Percentiles rank a stretch among this genome's conserved stretches.
Conservation (phyloP, 2,113 vertebrate genomes). For the Rhadina sibilatrix region DNA sequence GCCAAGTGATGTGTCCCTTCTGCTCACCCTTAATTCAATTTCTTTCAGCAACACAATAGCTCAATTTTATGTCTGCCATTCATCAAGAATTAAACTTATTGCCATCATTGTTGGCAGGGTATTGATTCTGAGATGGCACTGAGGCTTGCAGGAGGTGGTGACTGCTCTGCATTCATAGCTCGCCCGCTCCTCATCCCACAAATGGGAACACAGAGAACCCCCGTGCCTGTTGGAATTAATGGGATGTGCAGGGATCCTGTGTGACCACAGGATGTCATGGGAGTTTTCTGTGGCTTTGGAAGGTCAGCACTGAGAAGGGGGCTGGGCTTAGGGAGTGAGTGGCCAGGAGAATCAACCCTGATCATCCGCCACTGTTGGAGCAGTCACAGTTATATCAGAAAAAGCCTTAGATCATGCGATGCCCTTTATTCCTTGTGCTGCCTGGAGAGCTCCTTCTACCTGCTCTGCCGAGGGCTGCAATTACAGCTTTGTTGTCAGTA, state of each 20-base stretch:
- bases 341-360: not conserved
- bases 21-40: slow-evolving; percentile 52
- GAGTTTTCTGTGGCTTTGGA: fast-evolving
- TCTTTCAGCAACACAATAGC: slow-evolving; percentile 27
- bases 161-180: not conserved
- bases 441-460: not conserved
- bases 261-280: fast-evolving
- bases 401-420: fast-evolving
- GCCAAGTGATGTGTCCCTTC: slow-evolving; percentile 5
- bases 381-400: not conserved
- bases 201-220: fast-evolving
- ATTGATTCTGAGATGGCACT: not conserved
- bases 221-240: fast-evolving
- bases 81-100: slow-evolving; percentile 21
- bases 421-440: not conserved
- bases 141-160: not conserved
- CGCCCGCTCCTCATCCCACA: fast-evolving
- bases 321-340: not conserved
- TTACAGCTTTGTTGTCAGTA: not conserved
- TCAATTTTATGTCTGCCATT: slow-evolving; percentile 39
- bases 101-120: not conserved
- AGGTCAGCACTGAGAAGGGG: not conserved
- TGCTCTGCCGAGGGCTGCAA: not conserved
- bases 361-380: fast-evolving
- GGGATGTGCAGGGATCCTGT: not conserved